phyloP scores from a whole-genome alignment of 2,888 invertebrate genomes.

The Drosophila quinaria region DNA sequence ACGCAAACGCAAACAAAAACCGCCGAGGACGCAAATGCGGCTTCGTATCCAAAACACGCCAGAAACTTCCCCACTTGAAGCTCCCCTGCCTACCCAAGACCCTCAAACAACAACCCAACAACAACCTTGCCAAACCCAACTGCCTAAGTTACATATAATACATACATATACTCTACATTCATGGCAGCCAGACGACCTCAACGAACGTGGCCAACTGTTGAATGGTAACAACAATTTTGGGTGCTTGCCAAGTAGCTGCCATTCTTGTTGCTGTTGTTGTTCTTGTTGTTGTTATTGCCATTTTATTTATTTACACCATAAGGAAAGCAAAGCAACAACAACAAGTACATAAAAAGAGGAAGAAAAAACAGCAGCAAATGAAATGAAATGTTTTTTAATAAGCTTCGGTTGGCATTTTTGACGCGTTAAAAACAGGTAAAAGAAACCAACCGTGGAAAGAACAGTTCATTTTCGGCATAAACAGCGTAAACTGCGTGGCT shows the following conservation, averaged over 20 bases:
- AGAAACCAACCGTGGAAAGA: neutral
- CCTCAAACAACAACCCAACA: neutral
- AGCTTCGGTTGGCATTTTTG: conserved; percentile 32
- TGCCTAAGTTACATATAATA: no score
- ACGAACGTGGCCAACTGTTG: conserved; percentile 69
- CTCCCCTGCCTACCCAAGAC: neutral
- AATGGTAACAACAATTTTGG: conserved; percentile 60
- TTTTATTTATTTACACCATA: conserved; percentile 62
- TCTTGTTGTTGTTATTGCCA: conserved; percentile 4
- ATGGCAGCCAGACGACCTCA: conserved; percentile 43
- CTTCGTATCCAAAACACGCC: conserved; percentile 65
- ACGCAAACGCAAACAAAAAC: conserved; percentile 76
- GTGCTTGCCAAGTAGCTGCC: conserved; percentile 43
- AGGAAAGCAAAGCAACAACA: conserved; percentile 12
- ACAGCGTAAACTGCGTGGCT: no score
- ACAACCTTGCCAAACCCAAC: neutral
- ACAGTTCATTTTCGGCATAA: neutral
- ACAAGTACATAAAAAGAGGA: neutral
- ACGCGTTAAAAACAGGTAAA: conserved; percentile 22
- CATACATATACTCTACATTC: neutral
- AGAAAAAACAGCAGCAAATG: conserved; percentile 15
- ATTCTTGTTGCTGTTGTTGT: conserved; percentile 2
- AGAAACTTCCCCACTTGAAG: conserved; percentile 11
- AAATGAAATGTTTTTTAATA: conserved; percentile 56
- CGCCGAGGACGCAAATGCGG: conserved; percentile 61